Conservation (phyloP, 2,113 vertebrate genomes). For the Dromas ardeola region DNA sequence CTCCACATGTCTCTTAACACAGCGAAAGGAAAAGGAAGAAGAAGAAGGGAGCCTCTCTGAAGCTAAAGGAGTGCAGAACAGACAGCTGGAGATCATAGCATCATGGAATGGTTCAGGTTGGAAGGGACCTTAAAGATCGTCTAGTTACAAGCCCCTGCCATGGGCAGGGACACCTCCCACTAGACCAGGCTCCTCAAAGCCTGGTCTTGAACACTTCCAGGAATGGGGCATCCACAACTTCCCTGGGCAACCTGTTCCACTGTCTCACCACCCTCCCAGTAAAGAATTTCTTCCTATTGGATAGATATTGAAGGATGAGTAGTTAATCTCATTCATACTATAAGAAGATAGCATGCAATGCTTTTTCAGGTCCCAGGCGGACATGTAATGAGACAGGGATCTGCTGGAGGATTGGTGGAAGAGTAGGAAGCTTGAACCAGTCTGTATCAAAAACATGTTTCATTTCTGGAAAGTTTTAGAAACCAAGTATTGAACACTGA, state of each 20-base stretch:
- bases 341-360: not conserved
- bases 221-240: too few relatives aligned
- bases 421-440: not conserved
- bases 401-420: not conserved
- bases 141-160: too few relatives aligned
- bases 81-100: not conserved
- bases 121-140: too few relatives aligned
- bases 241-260: too few relatives aligned
- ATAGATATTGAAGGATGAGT: not conserved
- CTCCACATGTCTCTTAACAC: not conserved
- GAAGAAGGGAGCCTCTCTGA: not conserved
- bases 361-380: not conserved
- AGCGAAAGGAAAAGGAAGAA: not conserved
- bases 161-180: too few relatives aligned
- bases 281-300: too few relatives aligned
- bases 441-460: not conserved
- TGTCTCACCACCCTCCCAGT: too few relatives aligned
- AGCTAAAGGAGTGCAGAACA: not conserved
- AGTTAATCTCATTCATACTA: not conserved
- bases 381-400: not conserved
- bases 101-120: too few relatives aligned
- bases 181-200: too few relatives aligned
- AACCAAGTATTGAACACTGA: not conserved
- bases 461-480: not conserved
- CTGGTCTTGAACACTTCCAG: too few relatives aligned